Conservation (phyloP, 2,888 invertebrate genomes). For the Cephus pulcher region DNA sequence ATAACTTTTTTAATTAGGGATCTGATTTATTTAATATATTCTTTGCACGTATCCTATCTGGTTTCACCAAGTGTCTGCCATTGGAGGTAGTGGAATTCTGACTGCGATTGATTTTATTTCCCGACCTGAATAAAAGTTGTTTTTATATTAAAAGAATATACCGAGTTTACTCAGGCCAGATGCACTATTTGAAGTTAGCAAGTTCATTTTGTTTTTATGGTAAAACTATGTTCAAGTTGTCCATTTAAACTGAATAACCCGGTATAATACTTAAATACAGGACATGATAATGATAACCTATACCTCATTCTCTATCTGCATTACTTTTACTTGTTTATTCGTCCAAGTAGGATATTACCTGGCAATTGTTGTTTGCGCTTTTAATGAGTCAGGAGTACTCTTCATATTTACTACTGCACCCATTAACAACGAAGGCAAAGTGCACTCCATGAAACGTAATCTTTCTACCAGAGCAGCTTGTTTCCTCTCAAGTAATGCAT, state of each 20-base stretch:
- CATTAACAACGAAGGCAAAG: constrained; percentile 48
- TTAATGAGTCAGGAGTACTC: constrained; percentile 8
- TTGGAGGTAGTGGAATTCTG: neutral
- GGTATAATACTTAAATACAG: neutral
- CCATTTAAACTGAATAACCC: neutral
- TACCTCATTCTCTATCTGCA: neutral
- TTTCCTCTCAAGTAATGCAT: constrained; percentile 44
- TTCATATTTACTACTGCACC: constrained; percentile 35
- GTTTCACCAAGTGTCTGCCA: neutral
- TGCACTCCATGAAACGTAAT: constrained; percentile 50
- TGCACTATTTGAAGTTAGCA: too few relatives aligned
- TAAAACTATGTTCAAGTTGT: neutral
- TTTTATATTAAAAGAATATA: too few relatives aligned
- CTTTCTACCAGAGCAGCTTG: constrained; percentile 44
- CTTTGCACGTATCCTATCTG: neutral
- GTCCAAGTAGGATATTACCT: neutral
- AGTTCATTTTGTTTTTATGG: neutral
- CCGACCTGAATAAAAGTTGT: neutral
- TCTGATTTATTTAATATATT: neutral
- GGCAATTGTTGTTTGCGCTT: neutral
- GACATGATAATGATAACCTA: neutral
- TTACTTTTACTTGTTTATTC: neutral
- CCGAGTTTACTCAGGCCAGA: too few relatives aligned
- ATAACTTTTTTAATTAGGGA: neutral
- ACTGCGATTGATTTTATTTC: neutral